Evolutionary conservation across 2,113 vertebrate species (phyloP).

Genomic region (Colossoma macropomum): DNA sequence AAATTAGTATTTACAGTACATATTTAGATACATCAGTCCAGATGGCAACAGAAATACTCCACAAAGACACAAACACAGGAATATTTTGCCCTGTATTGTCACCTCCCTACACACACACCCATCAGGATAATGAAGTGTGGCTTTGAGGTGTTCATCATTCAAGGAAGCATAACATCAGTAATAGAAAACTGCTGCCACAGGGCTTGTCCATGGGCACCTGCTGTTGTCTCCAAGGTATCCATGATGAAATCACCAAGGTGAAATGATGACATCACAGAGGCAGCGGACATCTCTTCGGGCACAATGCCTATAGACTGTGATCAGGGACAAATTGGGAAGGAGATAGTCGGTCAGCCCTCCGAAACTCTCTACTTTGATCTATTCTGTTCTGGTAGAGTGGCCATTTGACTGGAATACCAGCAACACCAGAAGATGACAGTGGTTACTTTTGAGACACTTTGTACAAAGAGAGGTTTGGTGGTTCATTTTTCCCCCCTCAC

Average conservation of each 20-base stretch:
- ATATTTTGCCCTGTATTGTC: background rate
- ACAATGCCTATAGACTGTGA: background rate
- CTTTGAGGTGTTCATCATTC: conserved; percentile 61
- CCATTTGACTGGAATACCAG: conserved; percentile 68
- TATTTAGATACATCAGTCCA: no score
- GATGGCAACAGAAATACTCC: no score
- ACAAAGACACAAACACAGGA: no score
- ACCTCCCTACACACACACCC: background rate
- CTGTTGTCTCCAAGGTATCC: conserved; percentile 15
- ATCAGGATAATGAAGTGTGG: conserved; percentile 49
- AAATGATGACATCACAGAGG: conserved; percentile 38
- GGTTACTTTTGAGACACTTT: conserved; percentile 72
- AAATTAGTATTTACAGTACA: no score
- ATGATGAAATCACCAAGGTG: conserved; percentile 36
- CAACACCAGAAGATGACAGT: conserved; percentile 75
- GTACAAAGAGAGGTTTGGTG: conserved; percentile 64
- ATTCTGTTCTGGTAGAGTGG: conserved; percentile 40
- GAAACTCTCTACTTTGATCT: conserved; percentile 23
- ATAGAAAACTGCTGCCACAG: conserved; percentile 48
- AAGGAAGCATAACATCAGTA: conserved; percentile 55
- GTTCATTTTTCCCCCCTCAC: conserved; percentile 64
- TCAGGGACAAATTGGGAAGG: conserved; percentile 38
- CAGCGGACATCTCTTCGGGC: conserved; percentile 26
- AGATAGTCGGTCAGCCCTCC: conserved; percentile 4
- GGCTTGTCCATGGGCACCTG: conserved; percentile 30